phyloP scores from a whole-genome alignment of 2,113 vertebrate species.

The Pelvicachromis taeniatus region DNA sequence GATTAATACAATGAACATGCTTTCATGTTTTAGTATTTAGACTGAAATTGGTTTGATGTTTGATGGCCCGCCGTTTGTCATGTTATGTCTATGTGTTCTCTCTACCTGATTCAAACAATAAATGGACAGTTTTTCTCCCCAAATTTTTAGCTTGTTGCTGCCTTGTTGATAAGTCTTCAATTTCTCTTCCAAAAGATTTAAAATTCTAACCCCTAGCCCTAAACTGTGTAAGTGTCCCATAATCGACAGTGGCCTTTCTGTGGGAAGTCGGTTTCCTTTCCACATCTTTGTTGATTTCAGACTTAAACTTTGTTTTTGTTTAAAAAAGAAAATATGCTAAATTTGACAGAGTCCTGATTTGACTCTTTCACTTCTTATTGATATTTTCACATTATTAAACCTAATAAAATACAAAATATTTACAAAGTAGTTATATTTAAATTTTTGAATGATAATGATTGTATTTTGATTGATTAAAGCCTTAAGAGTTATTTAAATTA shows the following conservation, averaged over 20 bases:
- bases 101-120: background rate
- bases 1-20: background rate
- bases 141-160: background rate
- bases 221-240: background rate
- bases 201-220: background rate
- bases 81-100: background rate
- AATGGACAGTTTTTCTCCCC: too few species aligned
- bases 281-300: background rate
- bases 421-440: background rate
- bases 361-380: background rate
- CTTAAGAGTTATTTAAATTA: background rate
- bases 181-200: background rate
- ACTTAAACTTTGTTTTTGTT: background rate
- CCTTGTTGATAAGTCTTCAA: background rate
- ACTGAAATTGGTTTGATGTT: background rate
- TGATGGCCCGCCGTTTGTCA: background rate
- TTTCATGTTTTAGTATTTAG: background rate
- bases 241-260: background rate
- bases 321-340: background rate
- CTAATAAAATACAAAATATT: background rate
- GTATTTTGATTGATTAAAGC: background rate
- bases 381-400: background rate
- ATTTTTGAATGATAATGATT: background rate
- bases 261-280: accelerated
- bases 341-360: background rate